phyloP scores from a whole-genome alignment of 2,888 invertebrate genomes.

The Melangyna quadrimaculata region DNA sequence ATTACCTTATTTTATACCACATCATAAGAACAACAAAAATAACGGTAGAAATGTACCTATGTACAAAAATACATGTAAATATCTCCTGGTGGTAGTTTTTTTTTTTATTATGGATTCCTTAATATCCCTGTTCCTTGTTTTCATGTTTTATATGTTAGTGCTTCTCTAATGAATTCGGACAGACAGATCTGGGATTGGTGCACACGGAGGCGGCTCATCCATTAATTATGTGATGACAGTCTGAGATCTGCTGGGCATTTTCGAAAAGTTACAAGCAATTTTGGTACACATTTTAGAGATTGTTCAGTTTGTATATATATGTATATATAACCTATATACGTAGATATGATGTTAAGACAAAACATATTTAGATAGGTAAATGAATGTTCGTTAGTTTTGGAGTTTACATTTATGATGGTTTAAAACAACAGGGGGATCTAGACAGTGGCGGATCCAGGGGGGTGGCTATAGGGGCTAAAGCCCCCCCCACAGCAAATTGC shows the following conservation, averaged over 20 bases:
- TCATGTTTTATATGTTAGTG: conserved; percentile 59
- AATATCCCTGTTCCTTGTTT: conserved; percentile 56
- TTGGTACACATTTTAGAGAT: not conserved
- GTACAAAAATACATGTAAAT: not conserved
- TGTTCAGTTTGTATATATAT: not conserved
- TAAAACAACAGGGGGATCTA: too few species aligned
- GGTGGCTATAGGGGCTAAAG: too few species aligned
- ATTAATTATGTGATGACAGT: conserved; percentile 73
- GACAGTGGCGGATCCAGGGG: too few species aligned
- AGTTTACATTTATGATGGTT: not conserved
- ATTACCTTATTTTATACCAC: not conserved
- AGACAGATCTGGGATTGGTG: conserved; percentile 70
- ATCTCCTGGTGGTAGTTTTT: not conserved
- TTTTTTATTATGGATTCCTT: conserved; percentile 21
- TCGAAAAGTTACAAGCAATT: conserved; percentile 55
- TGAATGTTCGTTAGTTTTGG: not conserved
- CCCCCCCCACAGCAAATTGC: too few species aligned
- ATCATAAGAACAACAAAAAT: not conserved
- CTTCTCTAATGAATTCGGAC: conserved; percentile 70
- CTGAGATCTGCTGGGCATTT: conserved; percentile 68
- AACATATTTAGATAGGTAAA: too few species aligned
- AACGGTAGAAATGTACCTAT: not conserved
- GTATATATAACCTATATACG: not conserved
- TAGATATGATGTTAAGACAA: too few species aligned
- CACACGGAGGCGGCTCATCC: conserved; percentile 68